Conservation (phyloP, 2,113 vertebrate species). For the Odocoileus virginianus region DNA sequence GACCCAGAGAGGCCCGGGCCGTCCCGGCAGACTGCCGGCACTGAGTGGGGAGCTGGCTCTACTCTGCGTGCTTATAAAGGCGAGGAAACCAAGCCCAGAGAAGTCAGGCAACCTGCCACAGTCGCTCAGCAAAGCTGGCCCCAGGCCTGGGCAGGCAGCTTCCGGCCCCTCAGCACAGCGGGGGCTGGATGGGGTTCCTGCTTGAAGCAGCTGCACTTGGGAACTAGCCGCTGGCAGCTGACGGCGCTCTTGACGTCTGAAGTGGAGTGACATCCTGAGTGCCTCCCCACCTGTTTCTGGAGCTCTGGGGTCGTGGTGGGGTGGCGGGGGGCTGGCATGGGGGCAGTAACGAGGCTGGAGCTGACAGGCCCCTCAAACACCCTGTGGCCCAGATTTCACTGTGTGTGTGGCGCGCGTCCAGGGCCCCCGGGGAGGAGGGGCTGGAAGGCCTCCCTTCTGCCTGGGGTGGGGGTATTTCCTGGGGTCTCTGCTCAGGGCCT, state of each 20-base stretch:
- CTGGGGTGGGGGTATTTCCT: background rate
- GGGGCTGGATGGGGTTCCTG: accelerated
- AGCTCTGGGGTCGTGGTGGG: background rate
- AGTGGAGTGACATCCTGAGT: accelerated
- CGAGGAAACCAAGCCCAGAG: background rate
- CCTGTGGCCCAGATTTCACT: too few species aligned
- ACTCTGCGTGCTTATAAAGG: background rate
- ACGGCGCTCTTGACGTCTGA: accelerated
- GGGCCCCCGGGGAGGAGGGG: background rate
- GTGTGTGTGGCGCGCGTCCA: accelerated
- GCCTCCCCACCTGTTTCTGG: too few species aligned
- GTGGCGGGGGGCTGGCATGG: background rate
- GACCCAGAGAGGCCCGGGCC: background rate
- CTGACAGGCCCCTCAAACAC: accelerated
- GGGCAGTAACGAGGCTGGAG: background rate
- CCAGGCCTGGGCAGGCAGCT: background rate
- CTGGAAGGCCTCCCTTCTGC: background rate
- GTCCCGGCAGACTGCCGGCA: accelerated
- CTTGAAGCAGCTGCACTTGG: background rate
- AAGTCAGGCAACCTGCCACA: background rate
- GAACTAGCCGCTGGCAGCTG: accelerated
- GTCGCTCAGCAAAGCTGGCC: background rate
- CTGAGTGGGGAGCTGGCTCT: background rate
- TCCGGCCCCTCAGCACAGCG: accelerated
- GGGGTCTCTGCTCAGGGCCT: background rate